Percentiles rank a stretch among this genome's conserved stretches.
phyloP scores from a whole-genome alignment of 2,797 vertebrate species.

The Pseudocheirus occidentalis region DNA sequence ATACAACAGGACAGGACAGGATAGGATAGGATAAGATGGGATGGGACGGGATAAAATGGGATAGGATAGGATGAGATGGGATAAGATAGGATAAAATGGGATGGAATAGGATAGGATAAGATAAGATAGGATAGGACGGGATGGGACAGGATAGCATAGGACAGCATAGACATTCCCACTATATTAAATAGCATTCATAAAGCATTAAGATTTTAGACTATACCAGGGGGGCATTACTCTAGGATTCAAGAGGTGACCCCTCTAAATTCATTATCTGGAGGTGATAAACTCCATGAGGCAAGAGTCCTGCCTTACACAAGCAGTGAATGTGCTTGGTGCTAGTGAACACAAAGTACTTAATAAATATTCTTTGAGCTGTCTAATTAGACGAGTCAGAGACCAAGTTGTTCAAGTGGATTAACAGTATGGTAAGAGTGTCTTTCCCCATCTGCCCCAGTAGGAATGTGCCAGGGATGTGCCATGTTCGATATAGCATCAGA shows the following conservation, averaged over 20 bases:
- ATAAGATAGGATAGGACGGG: too few relatives aligned
- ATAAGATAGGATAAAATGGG: not conserved
- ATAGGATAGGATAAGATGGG: not conserved
- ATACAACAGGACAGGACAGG: too few relatives aligned
- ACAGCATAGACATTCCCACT: not conserved
- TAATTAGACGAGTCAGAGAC: not conserved
- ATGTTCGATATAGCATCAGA: not conserved
- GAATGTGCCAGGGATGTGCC: accelerated
- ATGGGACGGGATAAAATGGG: too few relatives aligned
- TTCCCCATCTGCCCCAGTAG: not conserved
- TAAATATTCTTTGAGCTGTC: not conserved
- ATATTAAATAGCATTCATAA: not conserved
- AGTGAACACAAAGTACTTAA: not conserved
- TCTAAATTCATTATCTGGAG: not conserved
- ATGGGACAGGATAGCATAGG: too few relatives aligned
- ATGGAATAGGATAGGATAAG: not conserved
- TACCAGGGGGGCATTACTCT: not conserved
- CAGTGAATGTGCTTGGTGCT: not conserved
- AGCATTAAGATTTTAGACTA: not conserved
- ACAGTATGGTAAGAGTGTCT: not conserved
- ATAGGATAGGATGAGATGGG: not conserved
- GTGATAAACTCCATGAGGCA: not conserved
- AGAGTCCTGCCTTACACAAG: not conserved
- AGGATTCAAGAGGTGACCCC: not conserved
- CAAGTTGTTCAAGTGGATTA: not conserved